phyloP scores from a whole-genome alignment of 1,140 invertebrate genomes.

The Helicoverpa zea region DNA sequence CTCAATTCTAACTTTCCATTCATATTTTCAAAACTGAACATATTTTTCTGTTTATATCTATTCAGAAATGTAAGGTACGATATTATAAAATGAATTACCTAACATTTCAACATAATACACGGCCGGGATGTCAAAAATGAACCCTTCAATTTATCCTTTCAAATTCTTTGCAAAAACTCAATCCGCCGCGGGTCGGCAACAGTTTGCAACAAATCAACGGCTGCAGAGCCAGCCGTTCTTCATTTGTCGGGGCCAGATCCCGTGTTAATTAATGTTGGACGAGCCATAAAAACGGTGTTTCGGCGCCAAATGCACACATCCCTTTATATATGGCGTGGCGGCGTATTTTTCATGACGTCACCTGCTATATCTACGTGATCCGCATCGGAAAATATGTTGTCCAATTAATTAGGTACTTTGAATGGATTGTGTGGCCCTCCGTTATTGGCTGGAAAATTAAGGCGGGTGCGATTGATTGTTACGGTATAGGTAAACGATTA shows the following conservation, averaged over 20 bases:
- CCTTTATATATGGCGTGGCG: constrained; percentile 54
- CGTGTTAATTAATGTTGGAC: constrained; percentile 65
- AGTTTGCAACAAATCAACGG: constrained; percentile 34
- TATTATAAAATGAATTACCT: no score
- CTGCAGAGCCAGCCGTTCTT: constrained; percentile 54
- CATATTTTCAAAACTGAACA: background rate
- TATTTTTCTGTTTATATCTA: background rate
- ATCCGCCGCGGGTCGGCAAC: background rate
- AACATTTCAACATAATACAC: background rate
- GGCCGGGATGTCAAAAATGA: background rate
- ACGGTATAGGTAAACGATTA: constrained; percentile 62
- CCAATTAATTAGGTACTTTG: constrained; percentile 70
- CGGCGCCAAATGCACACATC: constrained; percentile 48
- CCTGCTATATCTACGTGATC: constrained; percentile 66
- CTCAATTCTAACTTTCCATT: background rate
- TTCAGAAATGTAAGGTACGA: no score
- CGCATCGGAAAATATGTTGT: constrained; percentile 66
- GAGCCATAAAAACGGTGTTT: constrained; percentile 57
- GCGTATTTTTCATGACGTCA: constrained; percentile 68
- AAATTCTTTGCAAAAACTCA: constrained; percentile 29
- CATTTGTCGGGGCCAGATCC: constrained; percentile 61
- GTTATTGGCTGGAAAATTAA: constrained; percentile 68
- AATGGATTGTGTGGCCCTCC: constrained; percentile 57
- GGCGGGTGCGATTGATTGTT: constrained; percentile 64
- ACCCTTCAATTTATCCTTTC: background rate